Evolutionary conservation across 1,140 invertebrate species (phyloP), one percentile per base, ranked within the genome.

Genomic region (Zaprionus ornatus): DNA sequence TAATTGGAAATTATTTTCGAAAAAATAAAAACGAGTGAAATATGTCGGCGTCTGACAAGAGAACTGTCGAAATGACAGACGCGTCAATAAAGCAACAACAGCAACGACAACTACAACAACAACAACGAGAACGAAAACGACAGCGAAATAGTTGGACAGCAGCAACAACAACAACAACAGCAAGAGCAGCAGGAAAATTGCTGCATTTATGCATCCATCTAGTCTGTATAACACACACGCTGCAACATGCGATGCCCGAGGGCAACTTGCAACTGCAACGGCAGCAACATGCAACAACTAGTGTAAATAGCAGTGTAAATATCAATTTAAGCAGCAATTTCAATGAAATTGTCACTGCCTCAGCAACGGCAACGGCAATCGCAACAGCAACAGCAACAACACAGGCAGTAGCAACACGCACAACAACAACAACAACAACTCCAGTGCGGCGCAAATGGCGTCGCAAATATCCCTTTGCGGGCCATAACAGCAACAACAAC

Each of bases 301-400:
- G 82, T 91, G 85, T 91, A 91, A 91, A 91, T 91, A 91, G 86
- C 80, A 91, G 90, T 91, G 86, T 90, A 86, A 90, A 90, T 90
- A 91, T 90, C 79, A 90, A 86, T 80, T 70, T 86, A 80, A 90
- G 77, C 87, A 90, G 72, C 37, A 82, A 83, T 80, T 86, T 90
- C 87, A 90, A 90, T 83, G 90, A 92, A 90, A 91, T 90, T 82
- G 82, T 91, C 67, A 91, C 71, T 25, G 84, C 83, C 42, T 77
- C 77, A 42, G 83, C 88, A 17, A 76, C 71, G 48, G 68, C 83
- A 23, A 68, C 60, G 12, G 82, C 79, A 15, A 40, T 67, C 10
- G 56, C 65, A 52, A 59, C 65, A 40, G 27, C 61, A 17, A 67
- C 59, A 27, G 27, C 65, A 35, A 55, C 72, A 55, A 48, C 61